Conservation (phyloP, 2,888 invertebrate species). For the Philereme transversata region DNA sequence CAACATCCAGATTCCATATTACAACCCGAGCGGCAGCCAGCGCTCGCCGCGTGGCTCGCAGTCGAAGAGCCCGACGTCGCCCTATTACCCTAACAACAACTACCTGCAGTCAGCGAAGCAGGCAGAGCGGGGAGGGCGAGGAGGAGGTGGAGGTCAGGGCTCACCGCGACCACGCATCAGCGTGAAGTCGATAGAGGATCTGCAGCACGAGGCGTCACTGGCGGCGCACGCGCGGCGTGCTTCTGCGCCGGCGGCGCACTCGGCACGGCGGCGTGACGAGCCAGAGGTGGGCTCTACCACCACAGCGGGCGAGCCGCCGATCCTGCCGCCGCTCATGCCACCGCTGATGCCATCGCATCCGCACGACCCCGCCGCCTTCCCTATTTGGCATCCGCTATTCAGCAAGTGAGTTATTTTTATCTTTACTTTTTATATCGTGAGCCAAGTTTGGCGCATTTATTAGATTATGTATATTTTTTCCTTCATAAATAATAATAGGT, state of each 20-base stretch:
- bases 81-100: slow-evolving; percentile 75
- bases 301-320: slow-evolving; percentile 78
- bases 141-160: slow-evolving; percentile 63
- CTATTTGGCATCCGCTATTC: slow-evolving; percentile 93
- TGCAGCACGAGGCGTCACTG: slow-evolving; percentile 75
- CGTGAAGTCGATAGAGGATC: slow-evolving; percentile 85
- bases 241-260: slow-evolving; percentile 64
- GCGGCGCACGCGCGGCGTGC: slow-evolving; percentile 45
- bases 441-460: no score
- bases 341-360: slow-evolving; percentile 50
- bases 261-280: slow-evolving; percentile 79
- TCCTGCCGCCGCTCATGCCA: slow-evolving; percentile 51
- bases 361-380: slow-evolving; percentile 84
- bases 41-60: slow-evolving; percentile 62
- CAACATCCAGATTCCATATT: slow-evolving; percentile 72
- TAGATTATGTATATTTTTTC: no score
- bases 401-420: slow-evolving; percentile 88
- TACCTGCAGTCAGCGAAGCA: slow-evolving; percentile 72
- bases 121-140: slow-evolving; percentile 58
- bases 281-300: slow-evolving; percentile 87
- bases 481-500: no score
- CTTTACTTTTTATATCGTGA: background rate
- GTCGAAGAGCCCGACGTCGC: slow-evolving; percentile 74
- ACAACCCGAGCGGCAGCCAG: slow-evolving; percentile 70
- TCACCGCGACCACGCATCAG: slow-evolving; percentile 84